Evolutionary conservation across 2,888 invertebrate species (phyloP), one percentile per base, ranked within the genome.

Genomic region (Orthosia incerta): DNA sequence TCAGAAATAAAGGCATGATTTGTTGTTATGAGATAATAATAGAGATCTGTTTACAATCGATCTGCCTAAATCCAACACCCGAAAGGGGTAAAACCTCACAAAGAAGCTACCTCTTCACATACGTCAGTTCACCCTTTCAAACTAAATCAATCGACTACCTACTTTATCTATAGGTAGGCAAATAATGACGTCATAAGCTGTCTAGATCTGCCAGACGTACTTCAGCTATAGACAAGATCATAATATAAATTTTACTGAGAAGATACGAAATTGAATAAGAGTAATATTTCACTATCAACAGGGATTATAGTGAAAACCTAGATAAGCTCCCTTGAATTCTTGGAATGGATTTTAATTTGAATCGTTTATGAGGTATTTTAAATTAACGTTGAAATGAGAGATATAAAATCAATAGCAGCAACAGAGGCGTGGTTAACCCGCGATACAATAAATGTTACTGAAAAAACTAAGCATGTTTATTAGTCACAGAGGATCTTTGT

Each of bases 121-220:
- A n/a, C 26, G 15, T 20, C 39, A 50, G 7, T 46, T 69, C 23
- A 39, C 26, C 59, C 51, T 45, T 13, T 53, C 46, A 53, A 53
- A 48, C 46, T 59, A 70, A 59, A 76, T 59, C 53, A 59, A 76
- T 63, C 23, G 45, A 56, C 45, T 61, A 46, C 26, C 31, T 51
- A 57, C 56, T 61, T 55, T n/a, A 68, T 76, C 26, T 68, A 31
- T 67, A 63, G 59, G 39, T 39, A 26, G 51, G 60, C 53, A 66
- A 39, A 46, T 56, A 23, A 26, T 73, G 66, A 55, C 73, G 67
- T 74, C 74, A 79, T 23, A 5, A 13, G 51, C 51, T 5, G 48
- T 26, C 50, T 50, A 64, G 51, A 45, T 46, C 23, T 61, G 64
- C 55, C 73, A 60, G 51, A 67, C 31, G 57, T 73, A 26, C 23